A percentile compares a stretch with the other conserved stretches of the same genome.
phyloP scores from a whole-genome alignment of 2,113 vertebrate species.

The Mus pahari region DNA sequence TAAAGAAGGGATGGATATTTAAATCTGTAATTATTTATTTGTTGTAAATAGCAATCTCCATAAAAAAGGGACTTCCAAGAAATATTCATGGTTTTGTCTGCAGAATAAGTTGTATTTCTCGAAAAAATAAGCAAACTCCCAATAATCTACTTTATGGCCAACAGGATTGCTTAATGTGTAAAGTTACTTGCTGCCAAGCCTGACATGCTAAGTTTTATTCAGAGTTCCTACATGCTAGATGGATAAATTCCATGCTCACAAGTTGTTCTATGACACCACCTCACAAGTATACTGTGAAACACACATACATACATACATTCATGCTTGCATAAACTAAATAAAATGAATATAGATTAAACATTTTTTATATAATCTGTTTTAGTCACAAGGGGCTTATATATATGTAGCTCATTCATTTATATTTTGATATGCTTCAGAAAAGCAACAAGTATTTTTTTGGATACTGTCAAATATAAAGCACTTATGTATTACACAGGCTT shows the following conservation, averaged over 20 bases:
- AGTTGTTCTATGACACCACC: background rate
- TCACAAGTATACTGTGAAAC: background rate
- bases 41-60: background rate
- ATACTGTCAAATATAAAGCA: background rate
- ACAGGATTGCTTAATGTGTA: background rate
- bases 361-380: background rate
- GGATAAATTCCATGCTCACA: background rate
- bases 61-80: background rate
- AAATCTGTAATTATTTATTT: background rate
- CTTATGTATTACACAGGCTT: background rate
- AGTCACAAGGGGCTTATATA: background rate
- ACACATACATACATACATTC: background rate
- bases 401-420: background rate
- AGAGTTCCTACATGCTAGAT: background rate
- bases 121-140: background rate
- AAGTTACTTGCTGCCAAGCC: background rate
- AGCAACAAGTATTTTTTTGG: background rate
- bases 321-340: background rate
- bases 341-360: background rate
- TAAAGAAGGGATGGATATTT: background rate
- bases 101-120: background rate
- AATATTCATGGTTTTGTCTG: background rate
- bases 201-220: background rate
- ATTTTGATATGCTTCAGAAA: background rate
- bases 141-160: background rate